Evolutionary conservation across 1,140 invertebrate species (phyloP), one percentile per base, ranked within the genome.

Genomic region (Conus betulinus): DNA sequence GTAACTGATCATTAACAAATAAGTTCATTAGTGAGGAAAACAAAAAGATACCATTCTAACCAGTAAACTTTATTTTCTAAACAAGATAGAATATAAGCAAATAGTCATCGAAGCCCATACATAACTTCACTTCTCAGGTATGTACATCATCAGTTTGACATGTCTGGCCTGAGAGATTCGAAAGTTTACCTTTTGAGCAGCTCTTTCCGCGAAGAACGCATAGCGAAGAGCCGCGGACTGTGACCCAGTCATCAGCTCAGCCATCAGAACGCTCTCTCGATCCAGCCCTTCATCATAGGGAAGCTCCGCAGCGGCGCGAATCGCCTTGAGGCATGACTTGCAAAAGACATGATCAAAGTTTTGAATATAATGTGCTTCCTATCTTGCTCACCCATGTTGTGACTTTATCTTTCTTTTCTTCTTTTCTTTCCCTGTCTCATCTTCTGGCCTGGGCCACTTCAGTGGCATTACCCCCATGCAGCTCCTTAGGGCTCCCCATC

Each of bases 141-240:
- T 39, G 3, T 39, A 39, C 39, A 39, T 39, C 39, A 39, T 39
- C 39, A 39, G 39, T 39, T 39, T 39, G 39, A 39, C 39, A 39
- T 39, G 39, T 39, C 3, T 39, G 39, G 39, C 39, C 39, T 39
- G 39, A 39, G 39, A 39, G 15, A 0, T 60, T 15, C 15, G 3
- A 87, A 55, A 51, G 57, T 25, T 79, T 20, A 95, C 94, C 91
- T 91, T 94, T 17, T 91, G 60, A 55, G 94, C 92, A 52, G 92
- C 88, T 85, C 94, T 90, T 83, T 95, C 93, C 76, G 94, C 91
- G 91, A 95, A 95, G 90, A 95, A 95, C 13, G 93, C 92, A 87
- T 95, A 95, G 88, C 92, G 92, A 84, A 93, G 88, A 20, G 94
- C 94, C 55, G 78, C 60, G 5, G 93, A 91, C 85, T 95, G 93